phyloP scores from a whole-genome alignment of 2,113 vertebrate species.

The Riparia riparia region DNA sequence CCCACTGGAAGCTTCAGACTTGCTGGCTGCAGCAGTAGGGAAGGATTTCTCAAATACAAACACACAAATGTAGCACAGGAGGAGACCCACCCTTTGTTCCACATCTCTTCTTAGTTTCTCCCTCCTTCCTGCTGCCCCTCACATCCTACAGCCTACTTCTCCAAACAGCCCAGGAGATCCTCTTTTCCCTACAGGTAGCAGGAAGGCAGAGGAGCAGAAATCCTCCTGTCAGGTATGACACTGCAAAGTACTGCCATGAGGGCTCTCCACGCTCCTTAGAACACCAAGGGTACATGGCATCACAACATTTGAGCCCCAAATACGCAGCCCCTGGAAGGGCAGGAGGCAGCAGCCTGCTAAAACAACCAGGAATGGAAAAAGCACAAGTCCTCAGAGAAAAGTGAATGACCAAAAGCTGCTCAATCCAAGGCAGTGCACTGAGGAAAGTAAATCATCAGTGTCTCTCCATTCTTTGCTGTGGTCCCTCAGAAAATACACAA shows the following conservation, averaged over 20 bases:
- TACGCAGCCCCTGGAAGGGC: not conserved
- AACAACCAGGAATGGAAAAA: not conserved
- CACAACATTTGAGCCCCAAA: not conserved
- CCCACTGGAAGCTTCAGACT: not conserved
- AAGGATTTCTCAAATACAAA: not conserved
- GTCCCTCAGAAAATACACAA: not conserved
- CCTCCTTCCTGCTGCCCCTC: not conserved
- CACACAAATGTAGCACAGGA: fast-evolving
- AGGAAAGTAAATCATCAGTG: not conserved
- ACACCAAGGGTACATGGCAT: not conserved
- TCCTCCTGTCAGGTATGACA: not conserved
- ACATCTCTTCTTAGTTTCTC: not conserved
- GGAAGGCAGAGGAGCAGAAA: not conserved
- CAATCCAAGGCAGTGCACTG: not conserved
- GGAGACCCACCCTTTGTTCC: not conserved
- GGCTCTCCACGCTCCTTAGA: fast-evolving
- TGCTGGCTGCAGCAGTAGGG: not conserved
- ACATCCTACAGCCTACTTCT: not conserved
- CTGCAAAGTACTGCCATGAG: not conserved
- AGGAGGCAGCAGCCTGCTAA: not conserved
- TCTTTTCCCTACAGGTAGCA: fast-evolving
- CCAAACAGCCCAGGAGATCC: not conserved
- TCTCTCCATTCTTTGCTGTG: fast-evolving
- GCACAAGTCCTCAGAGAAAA: not conserved
- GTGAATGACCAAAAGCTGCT: not conserved